Conservation (phyloP, 2,888 invertebrate genomes). For the Lochmaea crataegi region DNA sequence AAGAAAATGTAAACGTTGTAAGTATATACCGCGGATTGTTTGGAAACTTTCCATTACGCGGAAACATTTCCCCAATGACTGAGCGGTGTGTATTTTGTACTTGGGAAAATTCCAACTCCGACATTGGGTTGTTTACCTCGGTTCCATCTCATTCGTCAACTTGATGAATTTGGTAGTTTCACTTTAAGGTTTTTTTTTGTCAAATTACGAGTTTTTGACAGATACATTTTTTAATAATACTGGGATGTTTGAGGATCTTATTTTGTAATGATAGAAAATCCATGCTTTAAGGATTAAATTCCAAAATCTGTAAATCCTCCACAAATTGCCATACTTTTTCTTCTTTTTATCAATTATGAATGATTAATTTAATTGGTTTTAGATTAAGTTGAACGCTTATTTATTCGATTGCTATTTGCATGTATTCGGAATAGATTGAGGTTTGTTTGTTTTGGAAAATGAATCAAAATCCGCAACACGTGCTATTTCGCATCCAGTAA, state of each 20-base stretch:
- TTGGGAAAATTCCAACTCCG: neutral
- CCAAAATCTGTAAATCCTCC: neutral
- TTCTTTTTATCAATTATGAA: neutral
- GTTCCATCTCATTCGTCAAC: neutral
- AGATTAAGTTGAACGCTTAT: neutral
- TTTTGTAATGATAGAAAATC: too few relatives aligned
- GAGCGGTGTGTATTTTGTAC: neutral
- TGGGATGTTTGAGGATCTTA: too few relatives aligned
- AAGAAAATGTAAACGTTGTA: neutral
- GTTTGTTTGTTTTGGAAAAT: slow-evolving; percentile 8
- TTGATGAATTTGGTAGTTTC: neutral
- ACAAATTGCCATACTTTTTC: neutral
- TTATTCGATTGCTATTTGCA: neutral
- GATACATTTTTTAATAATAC: too few relatives aligned
- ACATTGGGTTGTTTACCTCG: neutral
- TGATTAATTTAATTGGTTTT: neutral
- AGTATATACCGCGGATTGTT: neutral
- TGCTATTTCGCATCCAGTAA: slow-evolving; percentile 21
- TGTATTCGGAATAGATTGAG: neutral
- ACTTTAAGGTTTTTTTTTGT: neutral
- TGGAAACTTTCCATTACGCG: neutral
- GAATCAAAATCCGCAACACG: slow-evolving; percentile 15
- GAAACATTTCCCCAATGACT: neutral
- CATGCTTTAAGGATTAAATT: too few relatives aligned
- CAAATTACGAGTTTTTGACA: neutral